Evolutionary conservation across 2,888 invertebrate species (phyloP).

Genomic region (Falcaria lacertinaria): DNA sequence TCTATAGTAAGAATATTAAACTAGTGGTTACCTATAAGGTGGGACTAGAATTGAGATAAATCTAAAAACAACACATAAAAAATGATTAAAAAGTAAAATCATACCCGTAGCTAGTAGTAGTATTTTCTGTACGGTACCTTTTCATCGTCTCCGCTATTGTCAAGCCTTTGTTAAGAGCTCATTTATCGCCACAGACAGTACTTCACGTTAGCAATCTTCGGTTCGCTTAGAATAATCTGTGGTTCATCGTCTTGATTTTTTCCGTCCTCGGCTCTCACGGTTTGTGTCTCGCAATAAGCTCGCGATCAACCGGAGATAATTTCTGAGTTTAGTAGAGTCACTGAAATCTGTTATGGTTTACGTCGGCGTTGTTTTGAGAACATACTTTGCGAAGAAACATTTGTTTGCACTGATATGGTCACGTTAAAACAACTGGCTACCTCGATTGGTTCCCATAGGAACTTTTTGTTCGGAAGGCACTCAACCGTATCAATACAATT

Average conservation of each 20-base stretch:
- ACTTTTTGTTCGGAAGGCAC: too few relatives aligned
- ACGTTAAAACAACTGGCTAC: too few relatives aligned
- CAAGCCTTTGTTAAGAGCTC: neutral
- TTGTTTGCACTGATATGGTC: neutral
- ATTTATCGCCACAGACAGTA: neutral
- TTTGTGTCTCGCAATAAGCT: constrained; percentile 1
- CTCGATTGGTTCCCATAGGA: too few relatives aligned
- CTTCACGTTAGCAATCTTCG: neutral
- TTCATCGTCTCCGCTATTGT: neutral
- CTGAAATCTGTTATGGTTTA: neutral
- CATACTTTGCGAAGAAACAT: neutral
- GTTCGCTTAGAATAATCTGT: neutral
- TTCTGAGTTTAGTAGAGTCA: neutral
- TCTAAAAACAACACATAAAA: too few relatives aligned
- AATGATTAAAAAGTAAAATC: too few relatives aligned
- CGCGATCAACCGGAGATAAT: constrained; percentile 1
- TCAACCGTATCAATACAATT: too few relatives aligned
- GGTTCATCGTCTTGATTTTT: constrained; percentile 1
- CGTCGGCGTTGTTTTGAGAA: neutral
- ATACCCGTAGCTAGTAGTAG: too few relatives aligned
- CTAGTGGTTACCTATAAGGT: too few relatives aligned
- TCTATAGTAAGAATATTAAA: too few relatives aligned
- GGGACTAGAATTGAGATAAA: too few relatives aligned
- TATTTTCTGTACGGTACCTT: neutral
- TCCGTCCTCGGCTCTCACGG: constrained; percentile 5